Percentiles rank a stretch among this genome's conserved stretches.
phyloP scores from a whole-genome alignment of 2,888 invertebrate genomes.

The Drosophila maculinotata region DNA sequence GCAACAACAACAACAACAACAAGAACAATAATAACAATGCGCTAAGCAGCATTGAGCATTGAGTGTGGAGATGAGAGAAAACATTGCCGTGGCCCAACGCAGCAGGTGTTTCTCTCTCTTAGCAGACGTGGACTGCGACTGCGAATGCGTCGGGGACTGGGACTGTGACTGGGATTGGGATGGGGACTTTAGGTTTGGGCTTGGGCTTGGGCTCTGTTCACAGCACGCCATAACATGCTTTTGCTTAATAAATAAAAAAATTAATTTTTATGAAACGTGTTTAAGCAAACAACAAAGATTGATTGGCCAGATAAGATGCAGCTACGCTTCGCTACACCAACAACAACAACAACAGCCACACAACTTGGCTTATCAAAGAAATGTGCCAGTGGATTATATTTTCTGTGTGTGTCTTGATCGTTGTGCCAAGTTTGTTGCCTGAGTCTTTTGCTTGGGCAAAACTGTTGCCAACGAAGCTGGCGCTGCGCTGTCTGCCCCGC shows the following conservation, averaged over 20 bases:
- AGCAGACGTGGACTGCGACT: constrained; percentile 1
- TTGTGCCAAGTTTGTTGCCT: constrained; percentile 61
- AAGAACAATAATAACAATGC: constrained; percentile 38
- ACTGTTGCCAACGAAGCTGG: constrained; percentile 70
- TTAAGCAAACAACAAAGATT: constrained; percentile 79
- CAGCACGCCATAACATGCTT: constrained; percentile 78
- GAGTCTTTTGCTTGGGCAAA: constrained; percentile 58
- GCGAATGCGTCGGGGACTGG: constrained; percentile 25
- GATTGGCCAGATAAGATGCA: constrained; percentile 77
- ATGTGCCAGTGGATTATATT: constrained; percentile 56
- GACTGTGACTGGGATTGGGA: constrained; percentile 18
- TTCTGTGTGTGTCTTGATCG: constrained; percentile 23
- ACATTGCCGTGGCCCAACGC: constrained; percentile 58
- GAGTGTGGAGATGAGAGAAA: constrained; percentile 33
- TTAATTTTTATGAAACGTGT: constrained; percentile 81
- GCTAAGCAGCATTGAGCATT: constrained; percentile 31
- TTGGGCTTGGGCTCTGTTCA: constrained; percentile 37
- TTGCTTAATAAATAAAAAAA: constrained; percentile 77
- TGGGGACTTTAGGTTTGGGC: constrained; percentile 21
- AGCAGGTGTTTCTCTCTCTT: constrained; percentile 77
- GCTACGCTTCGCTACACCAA: constrained; percentile 57
- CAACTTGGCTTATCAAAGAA: constrained; percentile 64
- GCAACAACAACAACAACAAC: constrained; percentile 57
- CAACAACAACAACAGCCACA: constrained; percentile 7
- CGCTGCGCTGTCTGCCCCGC: constrained; percentile 66